Base-by-base conservation (phyloP, 2,113 vertebrate genomes). In the Cheilinus undulatus region DNA sequence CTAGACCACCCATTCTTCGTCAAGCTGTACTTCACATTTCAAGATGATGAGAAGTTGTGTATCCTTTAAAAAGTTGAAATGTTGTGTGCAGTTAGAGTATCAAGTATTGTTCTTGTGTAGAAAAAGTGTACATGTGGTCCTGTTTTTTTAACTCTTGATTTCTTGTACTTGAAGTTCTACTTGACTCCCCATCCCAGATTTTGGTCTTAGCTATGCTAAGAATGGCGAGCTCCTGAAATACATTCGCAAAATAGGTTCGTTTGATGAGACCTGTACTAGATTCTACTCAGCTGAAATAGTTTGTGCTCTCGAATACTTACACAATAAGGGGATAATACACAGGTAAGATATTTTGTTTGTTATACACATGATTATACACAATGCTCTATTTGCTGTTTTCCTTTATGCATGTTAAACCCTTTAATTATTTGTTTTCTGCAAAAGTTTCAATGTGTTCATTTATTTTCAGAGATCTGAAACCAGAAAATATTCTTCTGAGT, bases 21-120 rank as follows among this genome's bases (percentile, higher is more conserved):
- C 90, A 98, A 98, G 86, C 96, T 99, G 69, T 99, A 96, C 94
- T 99, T 99, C 92, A 98, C 98, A 30, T 99, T 99, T 95, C 98
- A 99, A 94, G 98, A 99, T 65, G 97, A 98, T 64, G 98, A 99
- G 89, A 99, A 99, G 90, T 94, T 99, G 11, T 99, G 98, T 99
- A 99, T 99, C 98, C 97, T 98, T 77, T 77, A 49, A 76, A 23
- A 64, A 17, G 10, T 28, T 3, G 11, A 26, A 7, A 69, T 20
- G 12, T 1, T n/a, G 12, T 66, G 3, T 20, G 59, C 54, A 19
- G 12, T 4, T 22, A 26, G 8, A 1, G 40, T 15, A 9, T 22
- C 2, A 27, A 13, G 22, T 72, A 11, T 17, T 51, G 2, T 45
- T 52, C 28, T 28, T 68, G 23, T 73, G 22, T 53, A 19, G 8